Conservation (phyloP, 2,113 vertebrate genomes). For the Ptychochromis oligacanthus region DNA sequence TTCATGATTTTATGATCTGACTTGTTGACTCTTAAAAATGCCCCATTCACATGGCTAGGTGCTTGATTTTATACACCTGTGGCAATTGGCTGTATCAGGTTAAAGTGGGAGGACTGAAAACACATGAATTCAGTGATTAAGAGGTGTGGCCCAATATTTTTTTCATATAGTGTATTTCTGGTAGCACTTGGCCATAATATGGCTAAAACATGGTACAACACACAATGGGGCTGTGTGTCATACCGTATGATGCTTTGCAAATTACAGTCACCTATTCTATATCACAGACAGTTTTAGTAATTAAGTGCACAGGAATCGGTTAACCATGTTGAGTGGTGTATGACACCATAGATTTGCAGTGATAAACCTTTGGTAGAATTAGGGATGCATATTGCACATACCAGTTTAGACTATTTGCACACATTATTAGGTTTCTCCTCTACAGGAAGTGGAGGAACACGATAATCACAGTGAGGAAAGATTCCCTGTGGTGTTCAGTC, state of each 20-base stretch:
- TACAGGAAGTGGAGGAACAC: not conserved
- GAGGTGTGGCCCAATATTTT: not conserved
- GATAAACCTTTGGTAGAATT: not conserved
- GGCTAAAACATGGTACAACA: not conserved
- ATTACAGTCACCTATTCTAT: too few species aligned
- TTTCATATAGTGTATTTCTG: not conserved
- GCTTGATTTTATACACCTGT: not conserved
- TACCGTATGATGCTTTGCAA: not conserved
- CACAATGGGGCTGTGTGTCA: not conserved
- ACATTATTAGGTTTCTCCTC: not conserved
- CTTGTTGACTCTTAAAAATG: too few species aligned
- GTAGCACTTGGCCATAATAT: not conserved
- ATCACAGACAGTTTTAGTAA: too few species aligned
- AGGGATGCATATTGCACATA: not conserved
- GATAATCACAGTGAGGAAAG: slow-evolving; percentile 4
- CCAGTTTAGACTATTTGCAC: not conserved
- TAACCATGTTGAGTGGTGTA: too few species aligned
- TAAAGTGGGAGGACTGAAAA: not conserved
- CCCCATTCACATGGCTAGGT: too few species aligned
- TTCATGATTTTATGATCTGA: not conserved
- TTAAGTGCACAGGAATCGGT: too few species aligned
- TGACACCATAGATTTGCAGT: too few species aligned
- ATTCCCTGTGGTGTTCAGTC: not conserved
- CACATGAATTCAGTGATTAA: not conserved
- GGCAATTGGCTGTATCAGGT: not conserved